A percentile compares a stretch with the other conserved stretches of the same genome.
Conservation (phyloP, 2,113 vertebrate species). For the Pterophyllum scalare region DNA sequence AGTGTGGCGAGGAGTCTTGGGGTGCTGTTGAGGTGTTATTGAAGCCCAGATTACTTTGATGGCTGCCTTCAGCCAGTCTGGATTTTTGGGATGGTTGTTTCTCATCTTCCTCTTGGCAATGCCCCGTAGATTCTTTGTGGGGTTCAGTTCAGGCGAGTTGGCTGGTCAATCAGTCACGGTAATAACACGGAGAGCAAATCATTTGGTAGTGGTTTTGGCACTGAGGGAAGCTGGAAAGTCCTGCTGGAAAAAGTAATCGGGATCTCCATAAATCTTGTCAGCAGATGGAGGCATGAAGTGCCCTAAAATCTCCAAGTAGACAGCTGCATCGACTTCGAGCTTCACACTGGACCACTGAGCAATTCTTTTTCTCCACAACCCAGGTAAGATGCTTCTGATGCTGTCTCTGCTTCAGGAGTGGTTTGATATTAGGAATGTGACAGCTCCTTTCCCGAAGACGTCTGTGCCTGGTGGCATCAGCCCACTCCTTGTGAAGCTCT, state of each 20-base stretch:
- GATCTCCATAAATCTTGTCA: neutral
- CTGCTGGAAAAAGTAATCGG: neutral
- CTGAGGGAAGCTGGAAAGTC: neutral
- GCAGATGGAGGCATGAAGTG: neutral
- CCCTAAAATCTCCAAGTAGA: neutral
- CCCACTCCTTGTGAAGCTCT: too few relatives aligned
- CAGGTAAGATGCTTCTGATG: too few relatives aligned
- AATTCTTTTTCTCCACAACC: too few relatives aligned
- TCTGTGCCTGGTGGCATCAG: too few relatives aligned
- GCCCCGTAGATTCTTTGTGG: neutral
- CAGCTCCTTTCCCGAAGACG: too few relatives aligned
- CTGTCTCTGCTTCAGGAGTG: too few relatives aligned
- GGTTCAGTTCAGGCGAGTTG: neutral
- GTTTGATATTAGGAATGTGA: too few relatives aligned
- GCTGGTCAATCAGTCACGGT: neutral
- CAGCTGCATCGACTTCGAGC: neutral
- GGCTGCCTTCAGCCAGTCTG: neutral
- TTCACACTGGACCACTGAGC: too few relatives aligned
- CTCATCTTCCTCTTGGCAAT: neutral
- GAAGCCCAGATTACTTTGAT: constrained; percentile 3
- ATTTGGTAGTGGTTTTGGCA: constrained; percentile 5
- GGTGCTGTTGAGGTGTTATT: neutral
- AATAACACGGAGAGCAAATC: neutral
- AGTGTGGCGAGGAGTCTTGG: neutral
- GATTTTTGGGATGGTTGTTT: neutral